A percentile compares a stretch with the other conserved stretches of the same genome.
Conservation (phyloP, 2,797 vertebrate species). For the Chiroxiphia lanceolata region DNA sequence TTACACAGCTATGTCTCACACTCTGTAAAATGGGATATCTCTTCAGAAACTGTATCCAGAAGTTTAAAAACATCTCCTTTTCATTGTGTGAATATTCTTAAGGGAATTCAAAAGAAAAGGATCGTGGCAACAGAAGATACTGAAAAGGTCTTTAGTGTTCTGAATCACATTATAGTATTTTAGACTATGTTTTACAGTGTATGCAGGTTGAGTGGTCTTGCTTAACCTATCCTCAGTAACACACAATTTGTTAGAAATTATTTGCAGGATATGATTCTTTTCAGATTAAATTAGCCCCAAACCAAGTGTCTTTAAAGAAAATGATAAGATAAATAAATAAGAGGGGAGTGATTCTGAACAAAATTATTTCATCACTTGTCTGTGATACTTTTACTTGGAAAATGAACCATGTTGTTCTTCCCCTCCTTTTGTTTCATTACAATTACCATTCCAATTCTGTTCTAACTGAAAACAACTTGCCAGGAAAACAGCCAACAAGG, state of each 20-base stretch:
- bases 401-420: neutral
- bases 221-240: neutral
- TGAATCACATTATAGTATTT: neutral
- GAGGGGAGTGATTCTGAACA: neutral
- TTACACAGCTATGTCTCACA: neutral
- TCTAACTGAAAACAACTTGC: neutral
- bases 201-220: neutral
- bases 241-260: neutral
- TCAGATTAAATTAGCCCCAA: neutral
- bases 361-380: neutral
- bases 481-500: constrained; percentile 14
- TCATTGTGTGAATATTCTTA: neutral
- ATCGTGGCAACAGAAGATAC: neutral
- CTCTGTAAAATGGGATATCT: neutral
- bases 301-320: neutral
- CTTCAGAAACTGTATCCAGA: neutral
- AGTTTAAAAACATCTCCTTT: neutral
- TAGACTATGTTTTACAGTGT: neutral
- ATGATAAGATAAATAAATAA: neutral
- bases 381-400: neutral
- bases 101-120: neutral
- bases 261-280: neutral
- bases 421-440: neutral
- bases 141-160: neutral
- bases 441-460: neutral